phyloP scores from a whole-genome alignment of 1,140 invertebrate genomes.

The Phocides pigmalion region DNA sequence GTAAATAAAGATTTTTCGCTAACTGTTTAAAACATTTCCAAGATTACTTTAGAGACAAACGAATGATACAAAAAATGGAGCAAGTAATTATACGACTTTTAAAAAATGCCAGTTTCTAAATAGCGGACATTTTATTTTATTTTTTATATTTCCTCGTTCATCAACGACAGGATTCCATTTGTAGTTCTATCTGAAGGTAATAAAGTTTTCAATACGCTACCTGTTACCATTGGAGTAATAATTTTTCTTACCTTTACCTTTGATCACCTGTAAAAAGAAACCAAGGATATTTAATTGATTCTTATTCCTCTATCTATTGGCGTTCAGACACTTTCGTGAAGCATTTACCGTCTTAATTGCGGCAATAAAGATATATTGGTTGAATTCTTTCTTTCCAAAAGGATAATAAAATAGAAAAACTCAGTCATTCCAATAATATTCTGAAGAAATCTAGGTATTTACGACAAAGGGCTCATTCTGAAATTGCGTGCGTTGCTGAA shows the following conservation, averaged over 20 bases:
- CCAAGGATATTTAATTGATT: conserved; percentile 29
- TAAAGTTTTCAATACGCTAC: conserved; percentile 10
- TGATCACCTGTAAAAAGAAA: conserved; percentile 22
- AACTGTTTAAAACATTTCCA: no score
- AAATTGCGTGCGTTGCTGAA: no score
- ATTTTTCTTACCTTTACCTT: conserved; percentile 28
- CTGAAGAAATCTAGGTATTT: neutral
- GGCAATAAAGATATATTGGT: conserved; percentile 29
- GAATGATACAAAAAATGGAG: no score
- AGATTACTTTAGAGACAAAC: no score
- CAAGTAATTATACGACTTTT: no score
- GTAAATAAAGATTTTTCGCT: no score
- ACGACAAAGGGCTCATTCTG: no score
- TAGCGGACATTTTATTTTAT: no score
- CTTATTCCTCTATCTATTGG: conserved; percentile 30
- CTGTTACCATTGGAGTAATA: conserved; percentile 9
- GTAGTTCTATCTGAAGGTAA: conserved; percentile 2
- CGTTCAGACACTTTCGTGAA: conserved; percentile 20
- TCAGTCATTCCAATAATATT: neutral
- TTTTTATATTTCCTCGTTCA: no score
- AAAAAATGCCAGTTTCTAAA: no score
- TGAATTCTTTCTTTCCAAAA: conserved; percentile 17
- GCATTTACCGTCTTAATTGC: conserved; percentile 27
- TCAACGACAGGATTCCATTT: conserved; percentile 1
- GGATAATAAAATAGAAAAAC: conserved; percentile 16